These are phyloP conservation scores for Anthoscopus minutus DNA, from an alignment of 2,113 vertebrate species.

Conservation along the genomic window DNA sequence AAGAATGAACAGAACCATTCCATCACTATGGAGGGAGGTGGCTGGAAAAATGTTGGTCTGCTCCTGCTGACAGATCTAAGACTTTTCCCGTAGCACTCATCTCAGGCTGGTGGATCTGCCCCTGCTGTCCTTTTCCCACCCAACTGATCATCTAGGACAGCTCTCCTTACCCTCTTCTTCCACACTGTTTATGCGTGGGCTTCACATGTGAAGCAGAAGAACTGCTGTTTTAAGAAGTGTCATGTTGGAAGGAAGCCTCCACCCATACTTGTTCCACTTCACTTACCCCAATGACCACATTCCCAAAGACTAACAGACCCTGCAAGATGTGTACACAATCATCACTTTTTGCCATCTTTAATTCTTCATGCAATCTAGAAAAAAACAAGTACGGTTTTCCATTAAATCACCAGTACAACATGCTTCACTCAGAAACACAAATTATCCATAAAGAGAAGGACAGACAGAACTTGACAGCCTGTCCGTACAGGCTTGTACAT, in stretches of 20 bases:
- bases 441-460: neutral
- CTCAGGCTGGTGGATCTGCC: neutral
- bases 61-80: neutral
- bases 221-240: neutral
- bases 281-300: constrained; percentile 77
- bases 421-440: neutral
- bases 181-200: neutral
- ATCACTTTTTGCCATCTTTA: constrained; percentile 69
- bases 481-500: neutral
- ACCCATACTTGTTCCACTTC: neutral
- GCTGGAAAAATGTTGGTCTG: neutral
- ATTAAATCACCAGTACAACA: neutral
- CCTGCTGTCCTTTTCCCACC: neutral
- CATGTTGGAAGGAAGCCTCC: neutral
- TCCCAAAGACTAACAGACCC: constrained; percentile 73
- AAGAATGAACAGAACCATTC: neutral
- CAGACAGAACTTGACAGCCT: neutral
- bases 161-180: neutral
- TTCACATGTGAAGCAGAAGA: neutral
- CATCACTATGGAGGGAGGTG: neutral
- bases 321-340: constrained; percentile 67
- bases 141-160: neutral
- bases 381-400: neutral
- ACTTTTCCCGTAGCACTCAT: neutral
- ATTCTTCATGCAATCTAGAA: constrained; percentile 19